These are phyloP conservation scores for Drosophila prolongata DNA, from an alignment of 2,888 invertebrate genomes.

Conservation along the genomic window DNA sequence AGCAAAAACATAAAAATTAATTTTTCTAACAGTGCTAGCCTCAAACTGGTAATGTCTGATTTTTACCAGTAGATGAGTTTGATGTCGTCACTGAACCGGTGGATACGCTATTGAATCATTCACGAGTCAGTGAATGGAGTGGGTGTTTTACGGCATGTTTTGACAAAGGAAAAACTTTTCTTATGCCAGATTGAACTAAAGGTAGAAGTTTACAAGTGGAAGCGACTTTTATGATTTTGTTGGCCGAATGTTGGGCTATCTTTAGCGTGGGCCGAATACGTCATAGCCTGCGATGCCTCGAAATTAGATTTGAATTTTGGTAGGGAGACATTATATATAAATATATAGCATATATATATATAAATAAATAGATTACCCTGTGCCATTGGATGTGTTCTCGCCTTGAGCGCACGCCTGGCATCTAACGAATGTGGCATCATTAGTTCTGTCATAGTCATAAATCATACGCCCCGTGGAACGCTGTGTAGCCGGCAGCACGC, in stretches of 20 bases:
- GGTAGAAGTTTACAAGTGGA: slow-evolving; percentile 23
- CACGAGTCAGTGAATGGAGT: neutral
- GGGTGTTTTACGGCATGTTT: slow-evolving; percentile 15
- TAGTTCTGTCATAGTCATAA: slow-evolving; percentile 68
- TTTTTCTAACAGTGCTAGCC: slow-evolving; percentile 1
- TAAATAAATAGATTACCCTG: slow-evolving; percentile 7
- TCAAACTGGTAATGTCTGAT: slow-evolving; percentile 10
- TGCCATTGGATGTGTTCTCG: slow-evolving; percentile 16
- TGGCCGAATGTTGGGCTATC: slow-evolving; percentile 2
- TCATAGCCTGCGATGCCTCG: slow-evolving; percentile 21
- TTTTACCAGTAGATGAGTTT: slow-evolving; percentile 36
- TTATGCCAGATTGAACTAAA: slow-evolving; percentile 37
- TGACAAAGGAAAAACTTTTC: slow-evolving; percentile 23
- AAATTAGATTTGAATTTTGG: slow-evolving; percentile 3
- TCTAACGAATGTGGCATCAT: slow-evolving; percentile 70
- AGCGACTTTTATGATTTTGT: slow-evolving; percentile 15
- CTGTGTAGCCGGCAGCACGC: slow-evolving; percentile 33
- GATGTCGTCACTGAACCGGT: slow-evolving; percentile 65
- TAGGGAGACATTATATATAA: neutral
- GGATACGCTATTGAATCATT: slow-evolving; percentile 33
- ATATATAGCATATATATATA: slow-evolving; percentile 1
- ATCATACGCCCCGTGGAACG: slow-evolving; percentile 59
- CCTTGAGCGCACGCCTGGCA: slow-evolving; percentile 39
- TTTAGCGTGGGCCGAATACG: slow-evolving; percentile 15
- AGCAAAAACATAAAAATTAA: neutral